Evolutionary conservation across 2,113 vertebrate species (phyloP), one percentile per base, ranked within the genome.

Genomic region (Phocoena phocoena): DNA sequence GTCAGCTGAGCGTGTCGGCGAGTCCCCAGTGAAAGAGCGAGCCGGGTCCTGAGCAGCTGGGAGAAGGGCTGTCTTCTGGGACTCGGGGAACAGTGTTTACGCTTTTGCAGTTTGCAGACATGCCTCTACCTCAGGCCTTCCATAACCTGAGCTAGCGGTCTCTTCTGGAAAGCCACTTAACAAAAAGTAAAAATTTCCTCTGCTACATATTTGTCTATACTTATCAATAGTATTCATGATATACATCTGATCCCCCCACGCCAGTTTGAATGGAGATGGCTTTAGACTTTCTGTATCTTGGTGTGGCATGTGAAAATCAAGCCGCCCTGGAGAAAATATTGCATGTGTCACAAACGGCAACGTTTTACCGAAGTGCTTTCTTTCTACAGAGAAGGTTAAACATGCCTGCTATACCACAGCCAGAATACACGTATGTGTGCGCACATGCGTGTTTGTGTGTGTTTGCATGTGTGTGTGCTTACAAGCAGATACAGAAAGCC

Each of bases 1-100:
- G 36, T 1, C 58, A 9, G 4, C 31, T 6, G 25, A 17, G 13
- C 26, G 11, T 3, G 0, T 8, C 14, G 67, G 47, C 6, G 1
- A 38, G 23, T 23, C 33, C 20, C 63, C 21, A 38, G 60, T 9
- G 53, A 33, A 12, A 41, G 11, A 68, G 21, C 33, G 13, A 74
- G 79, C 2, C 2, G 5, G 20, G 33, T 28, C 47, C 58, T 3
- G 2, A 41, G 70, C 12, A 7, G 25, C 31, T 12, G 26, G 20
- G 53, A 1, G 21, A 25, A 4, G 12, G 18, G 38, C 4, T 38
- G 17, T 8, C 10, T 25, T 2, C 36, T 2, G 2, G 18, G 96
- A 47, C 20, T 36, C 1, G 4, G 8, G 55, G 33, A 58, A 38
- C 1, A 4, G 31, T 9, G 17, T 25, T 31, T 3, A 2, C 1